Evolutionary conservation across 2,113 vertebrate genomes (phyloP), one percentile per base, ranked within the genome.

Genomic region (Epinephelus cyanopodus): DNA sequence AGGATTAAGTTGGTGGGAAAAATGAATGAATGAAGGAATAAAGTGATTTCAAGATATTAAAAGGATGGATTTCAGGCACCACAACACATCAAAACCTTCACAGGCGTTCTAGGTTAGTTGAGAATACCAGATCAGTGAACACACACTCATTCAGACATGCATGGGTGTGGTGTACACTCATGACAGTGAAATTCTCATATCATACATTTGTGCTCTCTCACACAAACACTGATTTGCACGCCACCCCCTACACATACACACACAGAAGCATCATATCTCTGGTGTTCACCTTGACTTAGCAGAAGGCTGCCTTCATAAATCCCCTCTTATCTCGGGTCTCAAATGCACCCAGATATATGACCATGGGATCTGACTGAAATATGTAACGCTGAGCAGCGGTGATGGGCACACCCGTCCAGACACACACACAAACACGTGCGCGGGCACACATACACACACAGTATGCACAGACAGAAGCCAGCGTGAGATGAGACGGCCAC

Each of bases 211-310:
- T 9, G 15, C 52, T 78, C 29, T 42, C 23, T 65, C 39, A 42
- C 73, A 77, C 65, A 84, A 5, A 63, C 33, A 63, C 19, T 23
- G 9, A 37, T 19, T 21, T 0, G 6, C 45, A 52, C 27, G 54
- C 61, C 11, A 19, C 33, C 72, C n/a, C 23, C 48, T 12, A 37
- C 58, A 78, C 27, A 63, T 52, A 52, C 74, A 85, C 74, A 85
- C 53, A 77, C 37, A 62, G 47, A 68, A 29, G 47, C 62, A 42
- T 87, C 74, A 80, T 92, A 92, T 94, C 91, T 86, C 77, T 54
- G 75, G 12, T 83, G 88, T 88, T 94, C 92, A 94, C 90, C 90
- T 93, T 92, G 93, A 90, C 86, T 91, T 82, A 82, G 65, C 82
- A 82, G 69, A 86, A 65, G 60, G 82, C 81, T 87, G 80, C 64